phyloP scores from a whole-genome alignment of 30 jellyfish, hydroid and myxozoan genomes.

The Pseudorhiza aurosa region DNA sequence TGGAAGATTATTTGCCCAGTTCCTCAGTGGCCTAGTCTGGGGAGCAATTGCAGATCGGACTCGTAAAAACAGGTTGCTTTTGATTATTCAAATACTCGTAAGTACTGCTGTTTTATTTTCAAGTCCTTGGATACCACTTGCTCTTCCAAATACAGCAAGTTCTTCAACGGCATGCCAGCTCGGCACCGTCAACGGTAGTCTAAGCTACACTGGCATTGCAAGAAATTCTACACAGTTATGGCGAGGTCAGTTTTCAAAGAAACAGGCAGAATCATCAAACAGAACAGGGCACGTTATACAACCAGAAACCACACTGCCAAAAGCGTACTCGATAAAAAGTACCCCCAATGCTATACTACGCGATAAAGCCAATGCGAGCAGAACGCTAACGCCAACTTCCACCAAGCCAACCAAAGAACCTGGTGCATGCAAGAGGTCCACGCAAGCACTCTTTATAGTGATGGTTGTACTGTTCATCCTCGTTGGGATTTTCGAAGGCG shows the following conservation, averaged over 20 bases:
- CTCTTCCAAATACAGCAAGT: neutral
- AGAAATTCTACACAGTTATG: too few species aligned
- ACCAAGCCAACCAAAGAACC: too few species aligned
- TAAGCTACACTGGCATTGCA: neutral
- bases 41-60: conserved; percentile 65
- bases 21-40: conserved; percentile 50
- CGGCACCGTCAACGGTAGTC: neutral
- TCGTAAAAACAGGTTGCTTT: neutral
- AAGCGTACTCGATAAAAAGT: too few species aligned
- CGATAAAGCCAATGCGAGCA: too few species aligned
- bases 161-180: too few species aligned
- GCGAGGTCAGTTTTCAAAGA: too few species aligned
- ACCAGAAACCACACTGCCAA: too few species aligned
- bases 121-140: conserved; percentile 59
- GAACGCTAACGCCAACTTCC: too few species aligned
- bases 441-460: neutral
- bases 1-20: conserved; percentile 50
- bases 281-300: too few species aligned
- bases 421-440: neutral
- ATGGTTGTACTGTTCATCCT: conserved; percentile 36
- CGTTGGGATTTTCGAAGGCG: conserved; percentile 67
- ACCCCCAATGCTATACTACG: too few species aligned
- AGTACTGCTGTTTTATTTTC: conserved; percentile 22
- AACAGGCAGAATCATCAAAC: too few species aligned
- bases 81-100: conserved; percentile 7